Evolutionary conservation across 2,797 vertebrate genomes (phyloP), one percentile per base, ranked within the genome.

Genomic region (Crypturellus tataupa): DNA sequence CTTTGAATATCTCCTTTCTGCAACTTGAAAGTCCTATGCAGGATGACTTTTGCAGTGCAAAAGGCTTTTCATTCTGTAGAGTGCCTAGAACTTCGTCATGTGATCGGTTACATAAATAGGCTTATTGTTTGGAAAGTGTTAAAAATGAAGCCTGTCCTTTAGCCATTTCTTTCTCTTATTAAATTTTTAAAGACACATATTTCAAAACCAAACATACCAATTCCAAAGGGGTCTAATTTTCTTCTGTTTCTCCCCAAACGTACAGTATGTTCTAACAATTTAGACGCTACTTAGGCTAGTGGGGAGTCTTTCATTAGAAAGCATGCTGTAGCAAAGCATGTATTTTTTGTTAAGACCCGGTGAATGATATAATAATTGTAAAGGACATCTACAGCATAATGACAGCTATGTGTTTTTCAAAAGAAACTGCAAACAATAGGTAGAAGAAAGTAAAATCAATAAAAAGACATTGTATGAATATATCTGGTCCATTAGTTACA

Each of bases 361-460:
- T 51, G 86, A 95, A 93, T 95, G 96, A 96, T 95, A 95, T 81
- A 94, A 96, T 96, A 96, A 97, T 97, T 90, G 94, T 93, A 93
- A 96, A 87, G 95, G 93, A 90, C 79, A 75, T 93, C 87, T 96
- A 93, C 75, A 51, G 33, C 42, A 21, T 95, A 96, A 96, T 27
- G 91, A 94, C 97, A 96, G 89, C 81, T 96, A 89, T 63, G 60
- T 92, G 95, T 96, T 95, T 96, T 94, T 94, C 90, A 91, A 93
- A 95, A 93, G 95, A 93, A 91, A 96, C 95, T 89, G 89, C 88
- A 96, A 97, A 97, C 97, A 97, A 97, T 97, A 97, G 97, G 96
- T 96, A 93, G 95, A 96, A 96, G 89, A 95, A 96, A 98, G 93
- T 95, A 96, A 97, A 97, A 97, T 97, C 97, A 96, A 97, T 98